These are phyloP conservation scores for Hiodon alosoides DNA, from an alignment of 2,113 vertebrate genomes.

Conservation along the genomic window DNA sequence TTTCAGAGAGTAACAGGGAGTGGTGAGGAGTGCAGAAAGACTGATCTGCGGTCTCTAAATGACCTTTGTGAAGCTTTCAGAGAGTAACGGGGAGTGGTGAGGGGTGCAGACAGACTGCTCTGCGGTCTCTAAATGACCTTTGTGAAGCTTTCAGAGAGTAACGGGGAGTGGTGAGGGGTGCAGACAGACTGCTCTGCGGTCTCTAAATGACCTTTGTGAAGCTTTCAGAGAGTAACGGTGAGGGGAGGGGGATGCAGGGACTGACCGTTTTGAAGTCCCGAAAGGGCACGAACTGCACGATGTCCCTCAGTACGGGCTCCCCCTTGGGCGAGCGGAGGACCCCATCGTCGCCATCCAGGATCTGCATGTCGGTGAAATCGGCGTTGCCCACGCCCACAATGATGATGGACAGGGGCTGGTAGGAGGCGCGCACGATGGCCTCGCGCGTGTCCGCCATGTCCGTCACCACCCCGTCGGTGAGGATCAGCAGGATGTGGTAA, in stretches of 20 bases:
- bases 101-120: neutral
- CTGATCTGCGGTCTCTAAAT: neutral
- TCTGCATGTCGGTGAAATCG: slow-evolving; percentile 94
- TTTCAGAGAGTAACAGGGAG: neutral
- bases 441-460: slow-evolving; percentile 90
- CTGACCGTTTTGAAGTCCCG: slow-evolving; percentile 92
- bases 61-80: neutral
- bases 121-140: neutral
- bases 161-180: neutral
- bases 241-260: slow-evolving; percentile 30
- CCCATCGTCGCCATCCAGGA: slow-evolving; percentile 84
- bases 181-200: neutral
- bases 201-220: neutral
- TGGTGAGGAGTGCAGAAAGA: neutral
- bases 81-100: neutral
- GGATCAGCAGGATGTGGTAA: slow-evolving; percentile 91
- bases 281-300: slow-evolving; percentile 93
- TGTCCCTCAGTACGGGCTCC: slow-evolving; percentile 82
- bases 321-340: slow-evolving; percentile 80
- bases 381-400: slow-evolving; percentile 92
- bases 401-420: slow-evolving; percentile 90
- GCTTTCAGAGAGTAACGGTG: neutral
- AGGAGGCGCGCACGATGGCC: slow-evolving; percentile 85
- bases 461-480: slow-evolving; percentile 88
- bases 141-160: neutral